A percentile compares a stretch with the other conserved stretches of the same genome.
These are phyloP conservation scores for Bedellia somnulentella DNA, from an alignment of 2,888 invertebrate genomes.

Conservation along the genomic window DNA sequence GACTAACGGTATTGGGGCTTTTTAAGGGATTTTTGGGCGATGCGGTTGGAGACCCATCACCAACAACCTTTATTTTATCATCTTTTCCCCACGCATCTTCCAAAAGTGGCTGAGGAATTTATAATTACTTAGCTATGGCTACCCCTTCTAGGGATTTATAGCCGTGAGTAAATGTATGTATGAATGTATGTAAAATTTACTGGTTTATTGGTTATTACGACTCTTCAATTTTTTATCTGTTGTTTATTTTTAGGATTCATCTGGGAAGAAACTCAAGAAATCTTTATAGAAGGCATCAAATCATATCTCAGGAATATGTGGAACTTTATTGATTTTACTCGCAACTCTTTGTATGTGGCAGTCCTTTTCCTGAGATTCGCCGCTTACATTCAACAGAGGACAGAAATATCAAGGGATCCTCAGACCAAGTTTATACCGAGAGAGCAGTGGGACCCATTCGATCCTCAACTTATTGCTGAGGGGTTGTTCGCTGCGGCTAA, in stretches of 20 bases:
- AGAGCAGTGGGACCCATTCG: constrained; percentile 89
- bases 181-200: no score
- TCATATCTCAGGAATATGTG: constrained; percentile 90
- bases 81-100: no score
- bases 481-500: constrained; percentile 94
- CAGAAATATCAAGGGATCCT: constrained; percentile 69
- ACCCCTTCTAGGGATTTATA: no score
- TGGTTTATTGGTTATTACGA: no score
- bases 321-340: constrained; percentile 95
- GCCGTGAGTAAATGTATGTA: no score
- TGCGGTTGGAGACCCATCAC: no score
- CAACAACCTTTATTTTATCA: no score
- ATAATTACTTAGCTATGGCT: no score
- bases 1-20: no score
- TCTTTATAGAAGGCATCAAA: constrained; percentile 83
- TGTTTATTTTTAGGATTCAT: constrained; percentile 72
- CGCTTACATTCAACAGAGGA: constrained; percentile 74
- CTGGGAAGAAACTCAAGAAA: constrained; percentile 90
- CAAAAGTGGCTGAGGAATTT: no score
- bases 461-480: constrained; percentile 91
- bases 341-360: constrained; percentile 82
- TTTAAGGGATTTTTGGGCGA: no score
- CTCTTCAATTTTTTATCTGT: no score
- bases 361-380: constrained; percentile 68
- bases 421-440: constrained; percentile 74